Base-by-base conservation (phyloP, 92 coral and sea anemone genomes). In the Palythoa grandiflora region DNA sequence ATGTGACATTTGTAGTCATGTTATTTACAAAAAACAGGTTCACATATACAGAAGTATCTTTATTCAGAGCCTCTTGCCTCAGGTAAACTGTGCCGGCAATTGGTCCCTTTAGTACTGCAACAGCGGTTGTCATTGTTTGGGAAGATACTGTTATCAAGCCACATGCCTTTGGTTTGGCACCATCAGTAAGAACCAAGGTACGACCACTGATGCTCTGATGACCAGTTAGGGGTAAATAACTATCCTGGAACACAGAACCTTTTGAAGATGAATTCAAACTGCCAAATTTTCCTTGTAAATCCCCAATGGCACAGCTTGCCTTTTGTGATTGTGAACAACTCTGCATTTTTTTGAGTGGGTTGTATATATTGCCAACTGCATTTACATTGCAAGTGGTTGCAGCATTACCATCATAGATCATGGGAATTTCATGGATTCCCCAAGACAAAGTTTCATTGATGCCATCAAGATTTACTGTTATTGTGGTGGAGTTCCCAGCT, bases 361-460 rank as follows among this genome's bases (percentile, higher is more conserved):
- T 94, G 76, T 75, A 95, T 9, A 95, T 55, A 13, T 53, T 78
- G 73, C 98, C 98, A 61, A 91, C 87, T 38, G 91, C 92, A 65
- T 17, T n/a, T 66, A 72, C 78, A 55, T 80, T 83, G 83, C 99
- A 96, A 75, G 94, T 95, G 54, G 85, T 73, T 21, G 73, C 86
- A 40, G 94, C 93, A 70, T 93, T 93, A 16, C 99, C 99, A 48
- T 92, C 61, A 91, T 97, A 97, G 39, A 95, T 89, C 89, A 97
- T 91, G 4, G 99, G 99, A 15, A 93, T 87, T 19, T 79, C 80
- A 55, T 91, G 97, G 53, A 97, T 87, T n/a, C 53, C 66, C 95
- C 98, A 93, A 9, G 78, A 14, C n/a, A 95, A 89, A 12, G 88
- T 88, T 66, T 93, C 93, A 71, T 86, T 75, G 65, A 95, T 39